Evolutionary conservation across 2,113 vertebrate species (phyloP).

Genomic region (Chrysochloris asiatica): DNA sequence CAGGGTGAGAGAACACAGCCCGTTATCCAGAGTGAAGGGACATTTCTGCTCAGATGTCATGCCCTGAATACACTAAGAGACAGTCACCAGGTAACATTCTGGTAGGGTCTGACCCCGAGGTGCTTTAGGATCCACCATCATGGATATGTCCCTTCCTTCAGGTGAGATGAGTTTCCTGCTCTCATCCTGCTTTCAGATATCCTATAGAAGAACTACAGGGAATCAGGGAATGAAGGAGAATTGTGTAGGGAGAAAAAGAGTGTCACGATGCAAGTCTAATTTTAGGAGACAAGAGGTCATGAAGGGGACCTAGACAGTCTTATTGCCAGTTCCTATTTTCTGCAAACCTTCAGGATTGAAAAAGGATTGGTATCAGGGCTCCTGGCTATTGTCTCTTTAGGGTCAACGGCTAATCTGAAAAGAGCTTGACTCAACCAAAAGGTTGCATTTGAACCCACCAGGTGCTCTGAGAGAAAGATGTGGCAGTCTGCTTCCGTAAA

Average conservation of each 20-base stretch:
- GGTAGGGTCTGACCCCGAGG: conserved; percentile 82
- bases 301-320: not conserved
- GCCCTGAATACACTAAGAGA: conserved; percentile 92
- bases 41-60: conserved; percentile 64
- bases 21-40: conserved; percentile 61
- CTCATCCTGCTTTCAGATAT: not conserved
- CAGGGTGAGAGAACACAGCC: accelerated
- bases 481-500: too few relatives aligned
- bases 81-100: conserved; percentile 78
- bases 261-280: too few relatives aligned
- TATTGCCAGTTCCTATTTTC: not conserved
- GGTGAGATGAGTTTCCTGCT: conserved; percentile 20
- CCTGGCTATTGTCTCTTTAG: not conserved
- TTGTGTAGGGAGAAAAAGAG: not conserved
- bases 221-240: too few relatives aligned
- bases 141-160: conserved; percentile 77
- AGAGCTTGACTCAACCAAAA: not conserved
- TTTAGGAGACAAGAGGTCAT: too few relatives aligned
- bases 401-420: not conserved
- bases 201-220: not conserved
- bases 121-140: conserved; percentile 91
- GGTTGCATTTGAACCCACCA: not conserved
- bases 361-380: too few relatives aligned
- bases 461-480: not conserved
- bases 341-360: not conserved